phyloP scores from a whole-genome alignment of 2,888 invertebrate genomes.

The Platynereis dumerilii region DNA sequence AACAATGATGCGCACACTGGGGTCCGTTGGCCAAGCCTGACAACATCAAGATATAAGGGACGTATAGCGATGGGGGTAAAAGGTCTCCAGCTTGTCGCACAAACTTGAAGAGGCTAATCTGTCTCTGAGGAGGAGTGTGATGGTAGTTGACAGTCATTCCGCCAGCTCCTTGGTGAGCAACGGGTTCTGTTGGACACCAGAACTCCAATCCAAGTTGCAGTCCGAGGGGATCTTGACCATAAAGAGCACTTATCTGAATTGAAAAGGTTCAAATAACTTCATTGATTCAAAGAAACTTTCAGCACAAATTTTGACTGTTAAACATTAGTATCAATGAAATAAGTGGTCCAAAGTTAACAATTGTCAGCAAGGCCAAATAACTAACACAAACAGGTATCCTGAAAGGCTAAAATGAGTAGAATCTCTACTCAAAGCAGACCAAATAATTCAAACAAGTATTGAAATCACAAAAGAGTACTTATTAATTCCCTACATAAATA shows the following conservation, averaged over 20 bases:
- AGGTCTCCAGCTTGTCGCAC: constrained; percentile 86
- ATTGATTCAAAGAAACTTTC: too few relatives aligned
- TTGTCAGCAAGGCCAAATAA: too few relatives aligned
- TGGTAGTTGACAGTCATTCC: constrained; percentile 51
- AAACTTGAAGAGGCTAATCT: constrained; percentile 79
- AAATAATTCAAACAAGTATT: too few relatives aligned
- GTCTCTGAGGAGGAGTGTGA: constrained; percentile 61
- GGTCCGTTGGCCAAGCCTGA: constrained; percentile 78
- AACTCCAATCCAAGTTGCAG: constrained; percentile 79
- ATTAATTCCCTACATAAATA: too few relatives aligned
- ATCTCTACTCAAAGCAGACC: too few relatives aligned
- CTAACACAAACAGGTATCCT: too few relatives aligned
- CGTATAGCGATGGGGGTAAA: constrained; percentile 82
- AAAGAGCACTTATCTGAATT: constrained; percentile 70
- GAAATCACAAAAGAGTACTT: too few relatives aligned
- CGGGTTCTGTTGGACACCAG: constrained; percentile 72
- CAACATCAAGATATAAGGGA: constrained; percentile 86
- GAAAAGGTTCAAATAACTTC: too few relatives aligned
- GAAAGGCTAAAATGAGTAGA: too few relatives aligned
- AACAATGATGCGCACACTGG: constrained; percentile 79
- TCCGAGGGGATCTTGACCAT: constrained; percentile 75
- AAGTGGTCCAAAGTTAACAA: too few relatives aligned
- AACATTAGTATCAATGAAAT: too few relatives aligned
- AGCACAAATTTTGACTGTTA: too few relatives aligned
- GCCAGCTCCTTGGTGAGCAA: constrained; percentile 13